Conservation (phyloP, 2,888 invertebrate genomes). For the Gisinianus flammeolus region DNA sequence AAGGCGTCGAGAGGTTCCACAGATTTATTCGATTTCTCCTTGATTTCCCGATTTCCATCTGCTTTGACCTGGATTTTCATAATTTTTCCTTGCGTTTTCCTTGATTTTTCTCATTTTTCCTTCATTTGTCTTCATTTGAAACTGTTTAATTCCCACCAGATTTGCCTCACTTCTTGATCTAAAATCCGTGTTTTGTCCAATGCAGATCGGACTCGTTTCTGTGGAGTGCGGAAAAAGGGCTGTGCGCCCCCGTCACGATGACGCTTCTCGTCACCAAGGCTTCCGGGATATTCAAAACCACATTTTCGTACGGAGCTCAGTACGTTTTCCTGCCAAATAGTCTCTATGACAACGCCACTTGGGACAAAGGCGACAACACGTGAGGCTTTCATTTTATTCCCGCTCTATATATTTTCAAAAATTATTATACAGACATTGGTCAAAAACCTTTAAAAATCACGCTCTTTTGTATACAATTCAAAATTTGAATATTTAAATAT, state of each 20-base stretch:
- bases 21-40: background rate
- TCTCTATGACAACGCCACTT: background rate
- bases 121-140: too few species aligned
- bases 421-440: too few species aligned
- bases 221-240: background rate
- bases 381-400: background rate
- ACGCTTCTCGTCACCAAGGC: background rate
- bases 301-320: conserved; percentile 12
- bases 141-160: background rate
- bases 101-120: too few species aligned
- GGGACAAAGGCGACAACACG: conserved; percentile 29
- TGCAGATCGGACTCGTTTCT: conserved; percentile 23
- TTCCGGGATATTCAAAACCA: background rate
- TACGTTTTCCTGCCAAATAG: conserved; percentile 1
- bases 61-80: too few species aligned
- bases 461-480: too few species aligned
- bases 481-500: background rate
- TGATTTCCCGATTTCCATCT: too few species aligned
- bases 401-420: too few species aligned
- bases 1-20: conserved; percentile 5
- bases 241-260: background rate
- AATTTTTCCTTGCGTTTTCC: too few species aligned
- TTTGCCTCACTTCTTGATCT: background rate
- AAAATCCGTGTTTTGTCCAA: too few species aligned
- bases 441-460: background rate